phyloP scores from a whole-genome alignment of 2,888 invertebrate species.

The Diarsia mendica region DNA sequence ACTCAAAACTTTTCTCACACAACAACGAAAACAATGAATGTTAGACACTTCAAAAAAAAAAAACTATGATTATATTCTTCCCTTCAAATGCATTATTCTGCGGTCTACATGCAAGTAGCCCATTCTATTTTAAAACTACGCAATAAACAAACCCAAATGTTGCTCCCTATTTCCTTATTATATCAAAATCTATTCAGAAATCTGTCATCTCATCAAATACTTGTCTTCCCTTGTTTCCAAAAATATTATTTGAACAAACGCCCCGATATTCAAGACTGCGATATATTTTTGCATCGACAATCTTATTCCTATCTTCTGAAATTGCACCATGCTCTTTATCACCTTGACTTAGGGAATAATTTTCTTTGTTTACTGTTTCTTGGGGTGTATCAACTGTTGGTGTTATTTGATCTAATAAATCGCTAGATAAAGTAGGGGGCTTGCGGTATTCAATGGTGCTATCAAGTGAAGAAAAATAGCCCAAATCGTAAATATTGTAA shows the following conservation, averaged over 20 bases:
- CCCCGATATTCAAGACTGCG: conserved; percentile 58
- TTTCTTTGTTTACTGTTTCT: conserved; percentile 17
- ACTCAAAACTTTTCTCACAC: conserved; percentile 14
- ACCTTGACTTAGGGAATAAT: conserved; percentile 22
- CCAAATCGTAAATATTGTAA: conserved; percentile 76
- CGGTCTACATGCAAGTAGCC: conserved; percentile 16
- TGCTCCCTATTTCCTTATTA: conserved; percentile 46
- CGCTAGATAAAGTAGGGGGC: conserved; percentile 72
- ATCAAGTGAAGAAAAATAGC: conserved; percentile 75
- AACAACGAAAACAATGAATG: conserved; percentile 24
- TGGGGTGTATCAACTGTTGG: conserved; percentile 10
- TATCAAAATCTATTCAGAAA: conserved; percentile 63
- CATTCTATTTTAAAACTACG: conserved; percentile 27
- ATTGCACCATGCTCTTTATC: conserved; percentile 18
- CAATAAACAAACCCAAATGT: conserved; percentile 50
- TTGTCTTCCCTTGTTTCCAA: conserved; percentile 62
- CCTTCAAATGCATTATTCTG: conserved; percentile 20
- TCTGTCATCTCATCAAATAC: conserved; percentile 72
- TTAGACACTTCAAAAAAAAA: conserved; percentile 21
- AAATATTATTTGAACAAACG: conserved; percentile 66
- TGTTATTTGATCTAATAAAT: conserved; percentile 74
- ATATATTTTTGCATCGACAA: conserved; percentile 49
- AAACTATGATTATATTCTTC: conserved; percentile 1
- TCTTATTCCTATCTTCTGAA: conserved; percentile 15
- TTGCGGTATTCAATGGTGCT: conserved; percentile 73